Evolutionary conservation across 2,113 vertebrate genomes (phyloP).

Genomic region (Corythornis madagascariensis): DNA sequence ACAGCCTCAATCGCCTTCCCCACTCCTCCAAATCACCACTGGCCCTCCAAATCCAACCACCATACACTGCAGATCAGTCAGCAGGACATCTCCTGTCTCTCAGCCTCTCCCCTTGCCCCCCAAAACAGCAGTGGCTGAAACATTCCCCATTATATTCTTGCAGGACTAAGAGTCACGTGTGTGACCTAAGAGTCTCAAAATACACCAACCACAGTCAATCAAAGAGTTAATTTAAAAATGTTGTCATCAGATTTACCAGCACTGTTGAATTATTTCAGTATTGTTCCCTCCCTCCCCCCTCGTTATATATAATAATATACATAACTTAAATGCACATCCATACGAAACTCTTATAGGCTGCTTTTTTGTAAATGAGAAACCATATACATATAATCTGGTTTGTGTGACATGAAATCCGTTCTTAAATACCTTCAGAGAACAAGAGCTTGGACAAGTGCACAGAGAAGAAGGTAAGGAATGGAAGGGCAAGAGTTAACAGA

Average conservation of each 20-base stretch:
- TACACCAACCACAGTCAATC: constrained; percentile 75
- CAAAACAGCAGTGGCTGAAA: not conserved
- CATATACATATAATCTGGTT: constrained; percentile 60
- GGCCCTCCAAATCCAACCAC: constrained; percentile 59
- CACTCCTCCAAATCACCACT: constrained; percentile 6
- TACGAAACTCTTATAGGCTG: constrained; percentile 77
- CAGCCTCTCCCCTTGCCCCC: not conserved
- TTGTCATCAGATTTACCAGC: constrained; percentile 71
- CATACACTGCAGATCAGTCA: not conserved
- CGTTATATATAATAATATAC: constrained; percentile 79
- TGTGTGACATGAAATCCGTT: constrained; percentile 61
- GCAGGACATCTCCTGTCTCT: not conserved
- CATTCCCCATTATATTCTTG: constrained; percentile 27
- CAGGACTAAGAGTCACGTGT: constrained; percentile 22
- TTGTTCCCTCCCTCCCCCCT: constrained; percentile 73
- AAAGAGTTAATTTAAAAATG: constrained; percentile 72
- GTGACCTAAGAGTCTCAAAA: constrained; percentile 70
- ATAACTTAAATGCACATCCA: constrained; percentile 82
- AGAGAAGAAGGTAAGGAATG: constrained; percentile 10
- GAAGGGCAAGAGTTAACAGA: constrained; percentile 42
- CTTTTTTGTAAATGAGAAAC: constrained; percentile 72
- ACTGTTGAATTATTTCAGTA: constrained; percentile 74
- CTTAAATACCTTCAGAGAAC: constrained; percentile 66
- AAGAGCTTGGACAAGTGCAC: constrained; percentile 59
- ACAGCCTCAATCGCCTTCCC: constrained; percentile 20